These are phyloP conservation scores for Gobius niger DNA, from an alignment of 2,113 vertebrate species.

Conservation along the genomic window DNA sequence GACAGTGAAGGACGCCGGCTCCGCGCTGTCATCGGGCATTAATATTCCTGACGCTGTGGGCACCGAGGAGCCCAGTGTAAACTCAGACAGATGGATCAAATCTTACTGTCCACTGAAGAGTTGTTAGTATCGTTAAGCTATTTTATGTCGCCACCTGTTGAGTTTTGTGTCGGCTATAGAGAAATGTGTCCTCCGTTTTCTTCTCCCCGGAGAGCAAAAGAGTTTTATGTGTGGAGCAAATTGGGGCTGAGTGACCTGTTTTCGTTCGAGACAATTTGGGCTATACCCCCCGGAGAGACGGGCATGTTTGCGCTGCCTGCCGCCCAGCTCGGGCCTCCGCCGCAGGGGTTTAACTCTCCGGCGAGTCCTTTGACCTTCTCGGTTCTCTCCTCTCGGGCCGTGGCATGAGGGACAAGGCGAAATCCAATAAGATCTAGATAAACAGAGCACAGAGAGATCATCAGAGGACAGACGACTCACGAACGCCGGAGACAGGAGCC, in stretches of 20 bases:
- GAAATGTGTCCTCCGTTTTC: neutral
- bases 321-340: neutral
- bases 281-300: conserved; percentile 25
- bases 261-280: too few relatives aligned
- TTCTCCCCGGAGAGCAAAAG: neutral
- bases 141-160: too few relatives aligned
- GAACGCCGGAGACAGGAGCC: neutral
- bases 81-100: too few relatives aligned
- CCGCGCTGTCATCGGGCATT: neutral
- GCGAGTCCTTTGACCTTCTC: conserved; percentile 46
- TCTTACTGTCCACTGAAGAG: too few relatives aligned
- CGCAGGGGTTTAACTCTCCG: conserved; percentile 2
- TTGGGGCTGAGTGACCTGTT: too few relatives aligned
- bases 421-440: conserved; percentile 49
- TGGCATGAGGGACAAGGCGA: conserved; percentile 10
- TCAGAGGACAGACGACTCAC: too few relatives aligned
- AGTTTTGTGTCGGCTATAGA: too few relatives aligned
- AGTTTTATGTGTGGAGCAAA: neutral
- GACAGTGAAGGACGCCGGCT: too few relatives aligned
- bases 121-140: too few relatives aligned
- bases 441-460: conserved; percentile 17
- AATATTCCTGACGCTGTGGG: neutral
- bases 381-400: conserved; percentile 28
- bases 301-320: conserved; percentile 40
- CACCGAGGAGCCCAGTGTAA: too few relatives aligned